Evolutionary conservation across 1,140 invertebrate species (phyloP).

Genomic region (Bombyx mandarina): DNA sequence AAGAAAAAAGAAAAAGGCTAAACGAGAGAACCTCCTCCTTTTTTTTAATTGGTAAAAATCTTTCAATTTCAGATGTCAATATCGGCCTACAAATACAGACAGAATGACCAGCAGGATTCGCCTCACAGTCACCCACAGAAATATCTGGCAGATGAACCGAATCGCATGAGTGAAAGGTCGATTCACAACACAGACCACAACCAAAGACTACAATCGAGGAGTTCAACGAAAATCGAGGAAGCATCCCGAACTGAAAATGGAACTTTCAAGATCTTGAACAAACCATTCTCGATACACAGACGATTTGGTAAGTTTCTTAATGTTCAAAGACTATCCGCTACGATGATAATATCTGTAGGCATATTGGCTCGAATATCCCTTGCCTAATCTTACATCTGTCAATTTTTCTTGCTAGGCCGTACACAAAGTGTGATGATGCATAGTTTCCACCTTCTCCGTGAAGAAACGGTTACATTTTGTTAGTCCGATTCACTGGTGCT

Average conservation of each 20-base stretch:
- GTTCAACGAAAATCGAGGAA: neutral
- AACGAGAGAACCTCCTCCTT: no score
- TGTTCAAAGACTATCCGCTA: no score
- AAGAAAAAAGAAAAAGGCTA: no score
- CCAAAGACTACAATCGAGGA: neutral
- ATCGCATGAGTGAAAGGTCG: neutral
- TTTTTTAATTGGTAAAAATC: neutral
- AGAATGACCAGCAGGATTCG: neutral
- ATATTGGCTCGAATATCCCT: no score
- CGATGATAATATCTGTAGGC: no score
- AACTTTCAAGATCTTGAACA: conserved; percentile 39
- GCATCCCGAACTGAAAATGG: conserved; percentile 15
- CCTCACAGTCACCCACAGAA: neutral
- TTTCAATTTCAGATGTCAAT: conserved; percentile 7
- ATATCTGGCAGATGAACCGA: neutral
- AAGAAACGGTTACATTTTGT: no score
- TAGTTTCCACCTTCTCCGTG: no score
- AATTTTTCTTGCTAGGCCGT: no score
- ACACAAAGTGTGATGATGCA: no score
- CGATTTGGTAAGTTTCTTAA: no score
- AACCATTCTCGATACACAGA: conserved; percentile 5
- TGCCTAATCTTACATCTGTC: no score
- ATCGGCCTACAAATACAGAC: conserved; percentile 10
- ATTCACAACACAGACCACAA: neutral
- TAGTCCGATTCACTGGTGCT: no score